Evolutionary conservation across 2,888 invertebrate genomes (phyloP), one percentile per base, ranked within the genome.

Genomic region (Erynnis tages): DNA sequence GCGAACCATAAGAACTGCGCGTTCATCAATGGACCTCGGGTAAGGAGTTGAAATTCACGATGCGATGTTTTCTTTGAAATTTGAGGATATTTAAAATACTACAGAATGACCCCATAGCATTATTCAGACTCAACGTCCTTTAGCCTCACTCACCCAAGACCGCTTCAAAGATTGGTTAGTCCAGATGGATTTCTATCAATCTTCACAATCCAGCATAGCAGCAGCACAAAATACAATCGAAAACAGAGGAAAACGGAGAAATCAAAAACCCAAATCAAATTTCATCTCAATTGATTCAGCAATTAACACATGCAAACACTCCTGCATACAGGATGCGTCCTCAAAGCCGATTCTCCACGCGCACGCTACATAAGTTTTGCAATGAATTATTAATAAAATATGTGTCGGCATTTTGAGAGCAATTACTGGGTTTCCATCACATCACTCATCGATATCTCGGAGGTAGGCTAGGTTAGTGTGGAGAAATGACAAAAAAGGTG

Each of bases 361-460:
- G 47, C 47, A 40, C 54, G 58, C 54, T 54, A 55, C 80, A 82
- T 81, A 82, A 82, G 73, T 81, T 73, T 67, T 62, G 63, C 65
- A 74, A 79, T 89, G 81, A 85, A 85, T 87, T 85, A 87, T n/a
- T n/a, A n/a, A n/a, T n/a, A n/a, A n/a, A n/a, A n/a, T 86, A 82
- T 79, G 85, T 73, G 84, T 80, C 79, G 73, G 76, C 88, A 86
- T 86, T 87, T 84, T 80, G 80, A 71, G 71, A 82, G 79, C 87
- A 86, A 88, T 89, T 88, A 89, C 82, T 75, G 77, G 76, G 78
- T 79, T 86, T 88, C 85, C 87, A 84, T 85, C 81, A 88, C 88
- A 88, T 89, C 87, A 87, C 79, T 89, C 82, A 88, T 57, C 81
- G 76, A 86, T 87, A 79, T 77, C 73, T 76, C 77, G 71, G 72